These are phyloP conservation scores for Strigamia transsilvanica DNA, from an alignment of 2,888 invertebrate genomes.

Conservation along the genomic window DNA sequence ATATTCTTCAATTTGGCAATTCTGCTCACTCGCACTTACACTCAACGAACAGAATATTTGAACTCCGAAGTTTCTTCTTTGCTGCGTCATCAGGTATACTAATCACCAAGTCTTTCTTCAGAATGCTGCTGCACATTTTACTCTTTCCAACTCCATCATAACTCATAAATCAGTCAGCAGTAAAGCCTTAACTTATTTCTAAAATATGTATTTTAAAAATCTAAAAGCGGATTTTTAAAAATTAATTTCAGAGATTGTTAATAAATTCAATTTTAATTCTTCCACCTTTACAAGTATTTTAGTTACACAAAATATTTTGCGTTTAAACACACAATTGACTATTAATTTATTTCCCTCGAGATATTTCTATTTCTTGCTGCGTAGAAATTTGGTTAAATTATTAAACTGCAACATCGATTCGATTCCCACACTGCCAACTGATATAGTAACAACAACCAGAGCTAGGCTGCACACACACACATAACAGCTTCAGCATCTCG, in stretches of 20 bases:
- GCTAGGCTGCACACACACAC: slow-evolving; percentile 1
- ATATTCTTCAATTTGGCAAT: slow-evolving; percentile 6
- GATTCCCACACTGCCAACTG: slow-evolving; percentile 22
- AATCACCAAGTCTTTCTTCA: slow-evolving; percentile 24
- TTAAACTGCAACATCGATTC: slow-evolving; percentile 37
- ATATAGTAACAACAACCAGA: slow-evolving; percentile 20
- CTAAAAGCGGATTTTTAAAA: too few species aligned
- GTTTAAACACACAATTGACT: not conserved
- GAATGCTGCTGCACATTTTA: slow-evolving; percentile 2
- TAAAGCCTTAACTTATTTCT: not conserved
- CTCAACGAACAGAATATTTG: slow-evolving; percentile 13
- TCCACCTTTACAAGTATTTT: too few species aligned
- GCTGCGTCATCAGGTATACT: slow-evolving; percentile 35
- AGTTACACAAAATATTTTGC: not conserved
- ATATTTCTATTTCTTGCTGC: not conserved
- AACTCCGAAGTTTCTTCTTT: slow-evolving; percentile 27
- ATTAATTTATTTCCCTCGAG: slow-evolving; percentile 12
- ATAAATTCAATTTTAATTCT: too few species aligned
- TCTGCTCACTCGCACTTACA: slow-evolving; percentile 30
- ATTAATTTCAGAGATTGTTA: too few species aligned
- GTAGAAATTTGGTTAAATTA: slow-evolving; percentile 18
- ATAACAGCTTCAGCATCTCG: slow-evolving; percentile 7
- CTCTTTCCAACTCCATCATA: not conserved
- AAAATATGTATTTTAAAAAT: not conserved
- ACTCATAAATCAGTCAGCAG: not conserved